Percentiles rank a stretch among this genome's conserved stretches.
phyloP scores from a whole-genome alignment of 2,888 invertebrate species.

The Sclerodermus sp. region DNA sequence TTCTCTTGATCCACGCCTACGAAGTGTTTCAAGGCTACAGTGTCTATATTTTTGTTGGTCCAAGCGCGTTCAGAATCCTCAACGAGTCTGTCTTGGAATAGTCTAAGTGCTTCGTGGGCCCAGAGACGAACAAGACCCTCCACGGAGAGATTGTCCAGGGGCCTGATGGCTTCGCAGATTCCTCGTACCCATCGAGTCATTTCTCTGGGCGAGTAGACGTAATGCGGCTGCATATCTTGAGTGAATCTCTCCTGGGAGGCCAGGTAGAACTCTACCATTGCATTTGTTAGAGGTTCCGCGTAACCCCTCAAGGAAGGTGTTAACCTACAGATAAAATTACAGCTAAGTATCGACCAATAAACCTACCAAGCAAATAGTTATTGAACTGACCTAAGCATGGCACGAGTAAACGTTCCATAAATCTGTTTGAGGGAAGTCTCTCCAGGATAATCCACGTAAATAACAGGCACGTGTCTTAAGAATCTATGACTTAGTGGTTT shows the following conservation, averaged over 20 bases:
- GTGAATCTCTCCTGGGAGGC: conserved; percentile 97
- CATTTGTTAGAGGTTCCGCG: conserved; percentile 94
- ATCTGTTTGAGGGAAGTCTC: conserved; percentile 97
- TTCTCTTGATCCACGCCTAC: conserved; percentile 82
- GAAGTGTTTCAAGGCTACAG: conserved; percentile 92
- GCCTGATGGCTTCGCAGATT: conserved; percentile 97
- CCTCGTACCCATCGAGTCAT: conserved; percentile 99
- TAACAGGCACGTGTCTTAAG: conserved; percentile 93
- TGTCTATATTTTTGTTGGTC: conserved; percentile 98
- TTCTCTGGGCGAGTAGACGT: conserved; percentile 98
- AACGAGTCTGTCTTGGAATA: conserved; percentile 95
- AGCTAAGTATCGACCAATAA: not conserved
- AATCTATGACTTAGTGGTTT: conserved; percentile 91
- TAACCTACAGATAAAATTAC: conserved; percentile 61
- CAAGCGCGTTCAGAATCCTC: conserved; percentile 92
- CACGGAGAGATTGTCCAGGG: conserved; percentile 85
- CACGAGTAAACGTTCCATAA: conserved; percentile 97
- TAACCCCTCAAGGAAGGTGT: conserved; percentile 90
- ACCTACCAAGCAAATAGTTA: not conserved
- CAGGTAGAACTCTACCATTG: conserved; percentile 98
- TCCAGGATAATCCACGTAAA: conserved; percentile 99
- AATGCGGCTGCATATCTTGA: conserved; percentile 99
- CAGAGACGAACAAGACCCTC: conserved; percentile 97
- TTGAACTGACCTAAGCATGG: conserved; percentile 74
- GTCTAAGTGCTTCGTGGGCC: conserved; percentile 97